These are phyloP conservation scores for Drosophila vallismaia DNA, from an alignment of 2,888 invertebrate species.

Conservation along the genomic window DNA sequence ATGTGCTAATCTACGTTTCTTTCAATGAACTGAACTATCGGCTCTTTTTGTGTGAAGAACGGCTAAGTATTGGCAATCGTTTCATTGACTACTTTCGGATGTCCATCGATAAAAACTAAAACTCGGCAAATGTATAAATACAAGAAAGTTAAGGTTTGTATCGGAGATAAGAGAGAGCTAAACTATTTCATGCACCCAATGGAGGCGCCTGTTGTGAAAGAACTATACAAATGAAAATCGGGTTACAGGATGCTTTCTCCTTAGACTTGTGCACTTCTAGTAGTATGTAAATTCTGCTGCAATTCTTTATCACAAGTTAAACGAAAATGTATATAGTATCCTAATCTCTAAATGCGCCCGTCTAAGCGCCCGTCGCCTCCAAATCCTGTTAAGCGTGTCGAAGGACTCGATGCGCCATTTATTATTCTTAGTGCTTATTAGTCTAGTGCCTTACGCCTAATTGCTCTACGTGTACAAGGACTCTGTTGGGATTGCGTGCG, in stretches of 20 bases:
- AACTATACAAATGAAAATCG: background rate
- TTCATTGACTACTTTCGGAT: slow-evolving; percentile 22
- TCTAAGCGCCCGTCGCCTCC: slow-evolving; percentile 23
- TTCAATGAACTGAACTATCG: slow-evolving; percentile 8
- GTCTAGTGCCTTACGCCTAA: slow-evolving; percentile 23
- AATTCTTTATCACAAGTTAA: slow-evolving; percentile 59
- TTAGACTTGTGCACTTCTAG: slow-evolving; percentile 17
- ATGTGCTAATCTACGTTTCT: slow-evolving; percentile 15
- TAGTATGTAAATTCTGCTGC: slow-evolving; percentile 46
- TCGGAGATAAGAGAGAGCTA: background rate
- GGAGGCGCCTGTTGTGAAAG: background rate
- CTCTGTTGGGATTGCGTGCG: slow-evolving; percentile 52
- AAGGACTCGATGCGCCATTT: slow-evolving; percentile 28
- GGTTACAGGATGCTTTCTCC: background rate
- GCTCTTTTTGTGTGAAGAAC: slow-evolving; percentile 22
- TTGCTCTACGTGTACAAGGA: slow-evolving; percentile 38
- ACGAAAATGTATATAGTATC: slow-evolving; percentile 30
- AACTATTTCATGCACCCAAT: slow-evolving; percentile 16
- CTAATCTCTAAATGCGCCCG: slow-evolving; percentile 25
- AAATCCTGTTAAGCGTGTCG: slow-evolving; percentile 1
- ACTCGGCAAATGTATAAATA: background rate
- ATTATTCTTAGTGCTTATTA: slow-evolving; percentile 24
- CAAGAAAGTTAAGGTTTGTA: background rate
- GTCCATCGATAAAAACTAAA: slow-evolving; percentile 4
- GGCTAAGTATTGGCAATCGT: slow-evolving; percentile 54